Conservation (phyloP, 1,140 invertebrate genomes). For the Drosophila micromelanica region DNA sequence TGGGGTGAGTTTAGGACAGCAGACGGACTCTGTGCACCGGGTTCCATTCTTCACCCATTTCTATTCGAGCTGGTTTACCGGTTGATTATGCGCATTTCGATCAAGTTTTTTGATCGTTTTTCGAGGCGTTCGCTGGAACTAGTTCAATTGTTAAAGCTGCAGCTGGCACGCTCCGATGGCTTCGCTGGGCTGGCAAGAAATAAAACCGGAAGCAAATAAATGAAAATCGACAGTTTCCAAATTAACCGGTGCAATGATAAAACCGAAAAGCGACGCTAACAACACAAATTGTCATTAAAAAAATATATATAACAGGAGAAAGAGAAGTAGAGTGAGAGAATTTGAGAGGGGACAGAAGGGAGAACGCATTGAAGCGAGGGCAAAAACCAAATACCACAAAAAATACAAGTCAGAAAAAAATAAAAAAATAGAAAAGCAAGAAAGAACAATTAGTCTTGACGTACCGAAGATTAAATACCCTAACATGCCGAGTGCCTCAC, state of each 20-base stretch:
- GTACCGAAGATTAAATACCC: too few relatives aligned
- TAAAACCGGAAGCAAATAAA: conserved; percentile 68
- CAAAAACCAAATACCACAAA: conserved; percentile 57
- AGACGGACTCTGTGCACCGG: background rate
- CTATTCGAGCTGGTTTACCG: conserved; percentile 70
- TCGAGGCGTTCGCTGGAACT: conserved; percentile 47
- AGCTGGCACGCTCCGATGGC: conserved; percentile 63
- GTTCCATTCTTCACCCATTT: conserved; percentile 36
- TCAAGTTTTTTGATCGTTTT: conserved; percentile 5
- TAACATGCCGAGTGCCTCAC: too few relatives aligned
- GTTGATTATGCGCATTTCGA: conserved; percentile 62
- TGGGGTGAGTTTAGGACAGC: conserved; percentile 48
- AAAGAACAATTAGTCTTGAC: background rate
- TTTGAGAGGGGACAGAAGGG: background rate
- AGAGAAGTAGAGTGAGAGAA: conserved; percentile 5
- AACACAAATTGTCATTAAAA: conserved; percentile 69
- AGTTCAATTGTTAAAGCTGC: conserved; percentile 36
- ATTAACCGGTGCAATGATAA: conserved; percentile 74
- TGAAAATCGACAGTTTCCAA: conserved; percentile 77
- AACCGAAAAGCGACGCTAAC: conserved; percentile 47
- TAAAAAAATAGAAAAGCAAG: background rate
- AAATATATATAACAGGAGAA: conserved; percentile 5
- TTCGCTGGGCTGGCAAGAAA: conserved; percentile 6
- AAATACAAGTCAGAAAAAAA: background rate
- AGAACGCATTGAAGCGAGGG: conserved; percentile 51